These are phyloP conservation scores for Latrodectus hesperus DNA, from an alignment of 2,888 invertebrate species.

Conservation along the genomic window DNA sequence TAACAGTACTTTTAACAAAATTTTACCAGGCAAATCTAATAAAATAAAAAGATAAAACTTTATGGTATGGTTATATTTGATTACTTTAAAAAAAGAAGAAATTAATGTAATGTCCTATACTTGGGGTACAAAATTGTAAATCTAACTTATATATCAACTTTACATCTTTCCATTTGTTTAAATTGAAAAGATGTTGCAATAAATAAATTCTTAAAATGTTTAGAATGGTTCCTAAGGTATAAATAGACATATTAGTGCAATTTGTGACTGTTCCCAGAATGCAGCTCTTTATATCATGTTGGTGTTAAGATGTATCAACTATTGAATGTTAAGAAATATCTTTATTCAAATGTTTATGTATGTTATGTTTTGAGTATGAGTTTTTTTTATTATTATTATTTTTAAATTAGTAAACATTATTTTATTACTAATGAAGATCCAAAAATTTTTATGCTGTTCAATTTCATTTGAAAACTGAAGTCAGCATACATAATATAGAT, in stretches of 20 bases:
- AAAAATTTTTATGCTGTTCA: conserved; percentile 9
- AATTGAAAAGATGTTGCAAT: too few relatives aligned
- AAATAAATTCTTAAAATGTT: too few relatives aligned
- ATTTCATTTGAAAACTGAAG: conserved; percentile 6
- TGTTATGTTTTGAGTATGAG: conserved; percentile 54
- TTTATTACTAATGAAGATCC: conserved; percentile 11
- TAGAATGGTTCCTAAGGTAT: too few relatives aligned
- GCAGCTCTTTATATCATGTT: conserved; percentile 57
- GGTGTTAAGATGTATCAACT: conserved; percentile 63
- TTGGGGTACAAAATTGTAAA: background rate
- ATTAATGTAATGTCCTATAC: too few relatives aligned
- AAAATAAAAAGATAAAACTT: too few relatives aligned
- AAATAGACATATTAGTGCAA: background rate
- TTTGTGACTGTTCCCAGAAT: conserved; percentile 3
- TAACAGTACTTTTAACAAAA: too few relatives aligned
- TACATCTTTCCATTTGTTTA: too few relatives aligned
- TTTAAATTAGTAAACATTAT: conserved; percentile 14
- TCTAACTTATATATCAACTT: too few relatives aligned
- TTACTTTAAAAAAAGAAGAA: too few relatives aligned
- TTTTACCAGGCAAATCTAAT: too few relatives aligned
- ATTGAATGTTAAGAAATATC: conserved; percentile 56
- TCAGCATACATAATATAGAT: background rate
- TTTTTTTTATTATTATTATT: conserved; percentile 14
- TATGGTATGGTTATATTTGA: too few relatives aligned
- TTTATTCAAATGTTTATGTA: conserved; percentile 65